These are phyloP conservation scores for Perca schrenkii DNA, from an alignment of 2,113 vertebrate species.

Conservation along the genomic window DNA sequence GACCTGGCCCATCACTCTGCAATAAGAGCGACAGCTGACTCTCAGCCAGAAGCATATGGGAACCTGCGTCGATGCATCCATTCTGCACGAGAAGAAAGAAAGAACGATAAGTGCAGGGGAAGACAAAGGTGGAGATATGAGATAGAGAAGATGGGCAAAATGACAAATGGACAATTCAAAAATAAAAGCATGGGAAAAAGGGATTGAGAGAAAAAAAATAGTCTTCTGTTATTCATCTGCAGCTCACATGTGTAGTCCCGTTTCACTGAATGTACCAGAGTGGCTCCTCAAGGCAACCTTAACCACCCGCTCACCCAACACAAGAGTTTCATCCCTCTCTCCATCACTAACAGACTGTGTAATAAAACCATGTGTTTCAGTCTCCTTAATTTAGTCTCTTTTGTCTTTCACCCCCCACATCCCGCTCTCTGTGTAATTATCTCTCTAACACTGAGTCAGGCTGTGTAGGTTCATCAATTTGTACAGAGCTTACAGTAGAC, in stretches of 20 bases:
- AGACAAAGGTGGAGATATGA: constrained; percentile 19
- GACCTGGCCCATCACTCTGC: constrained; percentile 54
- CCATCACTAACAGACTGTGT: constrained; percentile 58
- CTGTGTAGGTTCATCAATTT: constrained; percentile 63
- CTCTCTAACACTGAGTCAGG: constrained; percentile 37
- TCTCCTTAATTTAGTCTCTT: background rate
- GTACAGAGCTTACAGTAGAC: constrained; percentile 45
- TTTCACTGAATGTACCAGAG: constrained; percentile 36
- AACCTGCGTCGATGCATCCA: constrained; percentile 24
- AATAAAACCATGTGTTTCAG: constrained; percentile 65
- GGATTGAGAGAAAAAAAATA: constrained; percentile 7
- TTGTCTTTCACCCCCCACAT: constrained; percentile 9
- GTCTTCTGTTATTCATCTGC: constrained; percentile 65
- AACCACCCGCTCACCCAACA: constrained; percentile 51
- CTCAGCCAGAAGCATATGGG: constrained; percentile 59
- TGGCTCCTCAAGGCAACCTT: constrained; percentile 54
- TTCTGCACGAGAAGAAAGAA: constrained; percentile 10
- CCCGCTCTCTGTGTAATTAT: constrained; percentile 32
- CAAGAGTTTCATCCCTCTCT: constrained; percentile 50
- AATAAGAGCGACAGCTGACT: constrained; percentile 75
- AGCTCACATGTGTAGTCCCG: constrained; percentile 63
- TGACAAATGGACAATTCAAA: constrained; percentile 41
- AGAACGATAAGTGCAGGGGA: background rate
- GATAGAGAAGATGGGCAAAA: constrained; percentile 21
- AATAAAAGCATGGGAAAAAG: constrained; percentile 12